phyloP scores from a whole-genome alignment of 2,888 invertebrate species.

The Octonoba sinensis region DNA sequence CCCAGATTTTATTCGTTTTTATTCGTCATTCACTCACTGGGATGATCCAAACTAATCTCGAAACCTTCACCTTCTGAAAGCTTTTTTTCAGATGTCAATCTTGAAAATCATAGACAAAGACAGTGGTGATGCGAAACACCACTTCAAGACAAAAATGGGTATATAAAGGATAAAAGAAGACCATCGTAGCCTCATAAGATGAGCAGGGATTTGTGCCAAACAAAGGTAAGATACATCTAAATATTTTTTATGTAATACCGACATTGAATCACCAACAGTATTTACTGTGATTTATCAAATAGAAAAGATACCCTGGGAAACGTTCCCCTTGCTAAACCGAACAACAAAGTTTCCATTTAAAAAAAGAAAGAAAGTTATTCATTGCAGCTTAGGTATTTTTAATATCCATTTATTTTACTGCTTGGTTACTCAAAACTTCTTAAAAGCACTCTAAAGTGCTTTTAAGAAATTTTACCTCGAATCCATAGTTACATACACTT shows the following conservation, averaged over 20 bases:
- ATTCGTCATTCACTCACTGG: too few species aligned
- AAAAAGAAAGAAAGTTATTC: too few species aligned
- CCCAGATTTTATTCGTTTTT: slow-evolving; percentile 20
- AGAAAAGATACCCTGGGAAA: neutral
- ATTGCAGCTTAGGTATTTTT: too few species aligned
- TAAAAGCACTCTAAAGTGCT: too few species aligned
- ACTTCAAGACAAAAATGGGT: neutral
- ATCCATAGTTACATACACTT: too few species aligned
- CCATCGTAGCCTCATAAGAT: slow-evolving; percentile 12
- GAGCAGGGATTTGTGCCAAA: neutral
- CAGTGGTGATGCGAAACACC: slow-evolving; percentile 4
- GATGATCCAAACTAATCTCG: too few species aligned
- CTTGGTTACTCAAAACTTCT: too few species aligned
- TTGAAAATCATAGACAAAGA: slow-evolving; percentile 4
- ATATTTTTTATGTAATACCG: neutral
- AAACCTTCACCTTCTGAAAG: neutral
- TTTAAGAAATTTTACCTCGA: too few species aligned
- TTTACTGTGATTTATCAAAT: neutral
- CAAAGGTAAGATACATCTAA: neutral
- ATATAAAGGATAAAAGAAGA: neutral
- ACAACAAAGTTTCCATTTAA: too few species aligned
- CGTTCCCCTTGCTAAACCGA: too few species aligned
- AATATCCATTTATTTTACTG: too few species aligned
- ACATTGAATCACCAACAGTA: neutral
- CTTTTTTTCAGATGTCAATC: slow-evolving; percentile 13